A percentile compares a stretch with the other conserved stretches of the same genome.
Evolutionary conservation across 2,797 vertebrate genomes (phyloP).

Genomic region (Macroramphosus scolopax): DNA sequence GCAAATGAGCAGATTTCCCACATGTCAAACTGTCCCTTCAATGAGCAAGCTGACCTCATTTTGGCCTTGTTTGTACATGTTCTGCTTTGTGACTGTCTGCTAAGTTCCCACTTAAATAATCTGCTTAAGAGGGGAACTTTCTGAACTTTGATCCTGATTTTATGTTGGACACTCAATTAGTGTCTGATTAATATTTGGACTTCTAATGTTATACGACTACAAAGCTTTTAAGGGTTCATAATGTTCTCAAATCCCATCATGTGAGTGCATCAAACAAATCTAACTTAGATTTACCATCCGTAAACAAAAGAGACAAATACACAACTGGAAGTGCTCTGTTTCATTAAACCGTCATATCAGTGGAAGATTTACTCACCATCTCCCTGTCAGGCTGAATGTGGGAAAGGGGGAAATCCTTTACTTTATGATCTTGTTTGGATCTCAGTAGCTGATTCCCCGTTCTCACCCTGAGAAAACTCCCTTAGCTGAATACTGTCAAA

Average conservation of each 20-base stretch:
- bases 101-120: constrained; percentile 12
- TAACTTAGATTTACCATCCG: background rate
- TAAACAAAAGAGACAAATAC: constrained; percentile 18
- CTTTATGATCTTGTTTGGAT: too few relatives aligned
- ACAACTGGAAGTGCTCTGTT: constrained; percentile 1
- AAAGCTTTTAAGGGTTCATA: constrained; percentile 13
- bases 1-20: too few relatives aligned
- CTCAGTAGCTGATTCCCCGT: background rate
- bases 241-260: background rate
- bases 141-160: constrained; percentile 3
- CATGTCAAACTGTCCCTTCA: background rate
- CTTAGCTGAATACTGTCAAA: background rate
- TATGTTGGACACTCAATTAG: background rate
- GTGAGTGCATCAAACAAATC: background rate
- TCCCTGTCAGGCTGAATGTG: constrained; percentile 7
- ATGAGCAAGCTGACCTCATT: too few relatives aligned
- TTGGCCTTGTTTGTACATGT: background rate
- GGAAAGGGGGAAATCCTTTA: constrained; percentile 8
- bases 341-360: constrained; percentile 1
- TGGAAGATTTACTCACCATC: constrained; percentile 4
- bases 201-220: background rate
- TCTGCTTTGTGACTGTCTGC: background rate
- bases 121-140: background rate
- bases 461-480: background rate
- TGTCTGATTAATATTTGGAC: constrained; percentile 1